Conservation (phyloP, 1,140 invertebrate genomes). For the Dinothrombium tinctorium region DNA sequence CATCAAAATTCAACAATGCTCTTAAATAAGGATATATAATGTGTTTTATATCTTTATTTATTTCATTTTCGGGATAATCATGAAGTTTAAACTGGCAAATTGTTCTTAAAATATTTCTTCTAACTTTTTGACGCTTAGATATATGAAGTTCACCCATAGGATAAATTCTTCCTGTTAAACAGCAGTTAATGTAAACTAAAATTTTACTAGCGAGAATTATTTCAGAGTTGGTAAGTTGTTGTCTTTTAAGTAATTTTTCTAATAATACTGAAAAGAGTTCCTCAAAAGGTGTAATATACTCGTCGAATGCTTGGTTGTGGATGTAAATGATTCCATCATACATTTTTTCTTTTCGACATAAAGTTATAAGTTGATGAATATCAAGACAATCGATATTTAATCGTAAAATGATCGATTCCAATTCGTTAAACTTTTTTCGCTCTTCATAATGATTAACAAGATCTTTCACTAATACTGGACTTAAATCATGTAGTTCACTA, state of each 20-base stretch:
- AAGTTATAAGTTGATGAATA: conserved; percentile 56
- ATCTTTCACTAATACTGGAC: conserved; percentile 29
- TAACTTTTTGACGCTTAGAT: background rate
- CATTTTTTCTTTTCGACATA: conserved; percentile 49
- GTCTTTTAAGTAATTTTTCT: conserved; percentile 6
- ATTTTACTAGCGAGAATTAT: conserved; percentile 54
- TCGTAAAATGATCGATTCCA: conserved; percentile 56
- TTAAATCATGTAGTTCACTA: conserved; percentile 26
- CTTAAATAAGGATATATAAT: conserved; percentile 23
- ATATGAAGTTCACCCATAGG: conserved; percentile 49
- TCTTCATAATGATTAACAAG: conserved; percentile 29
- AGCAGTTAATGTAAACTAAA: conserved; percentile 67
- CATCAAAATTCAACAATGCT: conserved; percentile 58
- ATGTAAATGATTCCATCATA: conserved; percentile 73
- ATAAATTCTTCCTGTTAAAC: conserved; percentile 69
- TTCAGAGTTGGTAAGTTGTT: conserved; percentile 13
- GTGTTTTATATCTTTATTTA: background rate
- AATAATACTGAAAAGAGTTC: conserved; percentile 20
- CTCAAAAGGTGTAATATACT: conserved; percentile 58
- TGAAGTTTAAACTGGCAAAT: background rate
- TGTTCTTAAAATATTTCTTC: background rate
- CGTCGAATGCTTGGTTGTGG: conserved; percentile 55
- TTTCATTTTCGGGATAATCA: background rate
- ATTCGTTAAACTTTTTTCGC: conserved; percentile 27
- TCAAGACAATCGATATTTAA: conserved; percentile 61